Evolutionary conservation across 2,888 invertebrate species (phyloP).

Genomic region (Andricus curvator): DNA sequence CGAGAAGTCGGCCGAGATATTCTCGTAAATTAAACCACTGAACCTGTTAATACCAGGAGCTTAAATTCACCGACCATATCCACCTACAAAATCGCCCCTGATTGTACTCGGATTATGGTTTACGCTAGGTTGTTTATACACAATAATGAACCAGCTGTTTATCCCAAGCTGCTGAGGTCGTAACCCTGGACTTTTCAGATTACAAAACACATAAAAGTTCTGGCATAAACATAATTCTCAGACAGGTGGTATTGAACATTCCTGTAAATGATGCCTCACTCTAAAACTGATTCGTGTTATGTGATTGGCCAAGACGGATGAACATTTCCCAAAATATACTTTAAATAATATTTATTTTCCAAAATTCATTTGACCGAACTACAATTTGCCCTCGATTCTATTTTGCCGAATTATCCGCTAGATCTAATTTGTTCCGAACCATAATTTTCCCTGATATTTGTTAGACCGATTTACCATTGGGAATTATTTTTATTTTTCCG

Average conservation of each 20-base stretch:
- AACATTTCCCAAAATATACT: too few species aligned
- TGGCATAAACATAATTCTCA: conserved; percentile 2
- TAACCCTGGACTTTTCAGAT: neutral
- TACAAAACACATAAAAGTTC: neutral
- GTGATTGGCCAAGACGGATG: neutral
- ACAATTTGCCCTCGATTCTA: too few species aligned
- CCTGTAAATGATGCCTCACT: neutral
- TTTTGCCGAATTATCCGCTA: too few species aligned
- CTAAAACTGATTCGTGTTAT: neutral
- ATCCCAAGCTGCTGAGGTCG: neutral
- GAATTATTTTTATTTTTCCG: too few species aligned
- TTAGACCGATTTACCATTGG: too few species aligned
- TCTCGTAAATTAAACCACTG: neutral
- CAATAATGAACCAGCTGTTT: neutral
- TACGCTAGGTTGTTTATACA: neutral
- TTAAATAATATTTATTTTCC: too few species aligned
- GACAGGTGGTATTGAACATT: neutral
- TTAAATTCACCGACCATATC: neutral
- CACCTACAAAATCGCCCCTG: neutral
- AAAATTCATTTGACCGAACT: too few species aligned
- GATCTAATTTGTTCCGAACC: too few species aligned
- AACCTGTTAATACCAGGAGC: conserved; percentile 7
- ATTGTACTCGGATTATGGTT: neutral
- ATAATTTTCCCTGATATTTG: too few species aligned
- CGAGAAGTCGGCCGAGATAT: neutral